These are phyloP conservation scores for Xiphorhynchus erythropygius DNA, from an alignment of 2,797 vertebrate genomes.

Conservation along the genomic window DNA sequence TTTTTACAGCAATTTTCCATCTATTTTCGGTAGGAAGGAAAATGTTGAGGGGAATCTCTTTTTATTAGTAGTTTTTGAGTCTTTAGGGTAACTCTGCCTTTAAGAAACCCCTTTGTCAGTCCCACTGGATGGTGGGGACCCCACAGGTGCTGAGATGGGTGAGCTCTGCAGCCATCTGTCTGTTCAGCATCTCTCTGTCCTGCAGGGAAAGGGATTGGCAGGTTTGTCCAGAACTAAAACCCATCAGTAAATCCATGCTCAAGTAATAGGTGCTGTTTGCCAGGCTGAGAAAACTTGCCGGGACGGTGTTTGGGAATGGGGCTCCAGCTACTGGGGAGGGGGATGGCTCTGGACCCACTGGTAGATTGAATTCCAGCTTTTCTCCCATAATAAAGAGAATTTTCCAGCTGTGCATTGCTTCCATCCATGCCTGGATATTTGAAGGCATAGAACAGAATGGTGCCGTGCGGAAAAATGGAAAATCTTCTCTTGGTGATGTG, in stretches of 20 bases:
- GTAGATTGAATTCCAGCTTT: not conserved
- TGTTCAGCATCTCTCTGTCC: not conserved
- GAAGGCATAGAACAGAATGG: not conserved
- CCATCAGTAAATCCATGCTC: not conserved
- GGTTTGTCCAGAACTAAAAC: not conserved
- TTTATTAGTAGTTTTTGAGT: not conserved
- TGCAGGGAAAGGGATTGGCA: fast-evolving
- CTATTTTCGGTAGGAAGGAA: slow-evolving; percentile 39
- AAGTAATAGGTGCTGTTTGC: not conserved
- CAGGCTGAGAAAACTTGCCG: not conserved
- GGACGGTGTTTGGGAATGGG: not conserved
- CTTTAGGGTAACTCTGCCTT: not conserved
- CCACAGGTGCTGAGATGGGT: fast-evolving
- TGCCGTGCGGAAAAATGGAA: not conserved
- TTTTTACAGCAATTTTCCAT: slow-evolving; percentile 60
- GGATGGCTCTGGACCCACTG: not conserved
- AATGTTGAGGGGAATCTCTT: slow-evolving; percentile 7
- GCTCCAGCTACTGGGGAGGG: not conserved
- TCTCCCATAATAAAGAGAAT: not conserved
- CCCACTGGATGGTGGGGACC: not conserved
- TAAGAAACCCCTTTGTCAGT: not conserved
- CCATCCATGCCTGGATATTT: slow-evolving; percentile 26
- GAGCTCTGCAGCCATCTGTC: fast-evolving
- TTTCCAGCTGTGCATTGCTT: slow-evolving; percentile 38
- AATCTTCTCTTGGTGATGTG: not conserved